Percentiles rank a stretch among this genome's conserved stretches.
Evolutionary conservation across 2,888 invertebrate species (phyloP).

Genomic region (Agrenia bidenticulata): DNA sequence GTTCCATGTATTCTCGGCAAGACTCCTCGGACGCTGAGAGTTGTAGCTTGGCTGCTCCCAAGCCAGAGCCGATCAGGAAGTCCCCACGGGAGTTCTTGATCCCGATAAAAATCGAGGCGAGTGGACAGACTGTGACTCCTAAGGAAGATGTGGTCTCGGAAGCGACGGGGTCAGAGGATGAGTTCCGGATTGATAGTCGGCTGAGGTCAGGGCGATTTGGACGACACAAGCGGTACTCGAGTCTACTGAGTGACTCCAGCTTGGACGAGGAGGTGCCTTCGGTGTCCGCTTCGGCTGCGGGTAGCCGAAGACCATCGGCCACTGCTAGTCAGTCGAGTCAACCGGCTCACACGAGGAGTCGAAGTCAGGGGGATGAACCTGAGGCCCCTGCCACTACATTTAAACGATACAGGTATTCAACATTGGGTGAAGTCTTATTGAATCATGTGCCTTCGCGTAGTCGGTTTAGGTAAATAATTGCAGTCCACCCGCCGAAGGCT

Average conservation of each 20-base stretch:
- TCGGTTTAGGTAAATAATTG: too few species aligned
- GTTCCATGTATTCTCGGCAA: constrained; percentile 61
- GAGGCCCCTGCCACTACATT: constrained; percentile 33
- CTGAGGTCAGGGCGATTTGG: constrained; percentile 56
- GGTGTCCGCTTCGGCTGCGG: constrained; percentile 20
- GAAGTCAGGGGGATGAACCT: constrained; percentile 51
- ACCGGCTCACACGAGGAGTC: constrained; percentile 41
- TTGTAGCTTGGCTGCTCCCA: constrained; percentile 38
- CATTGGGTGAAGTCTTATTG: background rate
- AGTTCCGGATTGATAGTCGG: constrained; percentile 61
- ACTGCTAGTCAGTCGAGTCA: constrained; percentile 14
- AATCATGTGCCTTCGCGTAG: too few species aligned
- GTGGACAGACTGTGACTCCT: constrained; percentile 80
- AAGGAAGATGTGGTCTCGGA: constrained; percentile 51
- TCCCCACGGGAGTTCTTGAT: constrained; percentile 88
- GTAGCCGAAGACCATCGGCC: constrained; percentile 32
- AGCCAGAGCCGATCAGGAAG: constrained; percentile 74
- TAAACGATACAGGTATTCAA: constrained; percentile 40
- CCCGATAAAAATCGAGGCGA: constrained; percentile 83
- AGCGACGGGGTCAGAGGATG: constrained; percentile 41
- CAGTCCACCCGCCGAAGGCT: too few species aligned
- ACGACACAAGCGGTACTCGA: constrained; percentile 61
- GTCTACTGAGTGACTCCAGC: constrained; percentile 46
- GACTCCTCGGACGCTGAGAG: constrained; percentile 73
- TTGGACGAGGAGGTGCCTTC: constrained; percentile 40